These are phyloP conservation scores for Protobothrops flavoviridis DNA, from an alignment of 2,113 vertebrate genomes.

Conservation along the genomic window DNA sequence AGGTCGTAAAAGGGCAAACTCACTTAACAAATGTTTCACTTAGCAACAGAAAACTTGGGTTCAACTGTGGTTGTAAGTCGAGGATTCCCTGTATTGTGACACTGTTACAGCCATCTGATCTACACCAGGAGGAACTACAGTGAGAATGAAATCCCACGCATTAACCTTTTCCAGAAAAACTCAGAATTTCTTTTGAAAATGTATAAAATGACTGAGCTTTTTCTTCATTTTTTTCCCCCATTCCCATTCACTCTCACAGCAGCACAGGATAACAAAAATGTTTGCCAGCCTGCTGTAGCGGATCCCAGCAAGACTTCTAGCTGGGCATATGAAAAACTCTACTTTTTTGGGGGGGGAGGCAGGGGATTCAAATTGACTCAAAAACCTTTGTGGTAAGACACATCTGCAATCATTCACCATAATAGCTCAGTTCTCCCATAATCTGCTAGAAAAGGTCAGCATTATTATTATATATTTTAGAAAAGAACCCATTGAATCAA, in stretches of 20 bases:
- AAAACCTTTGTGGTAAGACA: not conserved
- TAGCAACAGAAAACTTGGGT: not conserved
- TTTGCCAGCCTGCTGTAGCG: not conserved
- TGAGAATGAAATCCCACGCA: not conserved
- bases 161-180: not conserved
- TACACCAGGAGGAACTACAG: not conserved
- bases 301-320: not conserved
- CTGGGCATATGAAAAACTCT: not conserved
- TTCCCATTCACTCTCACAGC: not conserved
- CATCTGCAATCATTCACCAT: not conserved
- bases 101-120: not conserved
- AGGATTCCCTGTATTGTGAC: not conserved
- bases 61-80: not conserved
- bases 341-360: not conserved
- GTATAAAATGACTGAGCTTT: not conserved
- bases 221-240: not conserved
- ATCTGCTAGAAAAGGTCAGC: not conserved
- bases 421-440: not conserved
- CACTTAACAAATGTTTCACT: not conserved
- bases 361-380: not conserved
- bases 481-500: constrained; percentile 23
- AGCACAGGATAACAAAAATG: not conserved
- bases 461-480: not conserved
- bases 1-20: not conserved
- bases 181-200: not conserved